Evolutionary conservation across 2,113 vertebrate genomes (phyloP).

Genomic region (Emberiza fucata): DNA sequence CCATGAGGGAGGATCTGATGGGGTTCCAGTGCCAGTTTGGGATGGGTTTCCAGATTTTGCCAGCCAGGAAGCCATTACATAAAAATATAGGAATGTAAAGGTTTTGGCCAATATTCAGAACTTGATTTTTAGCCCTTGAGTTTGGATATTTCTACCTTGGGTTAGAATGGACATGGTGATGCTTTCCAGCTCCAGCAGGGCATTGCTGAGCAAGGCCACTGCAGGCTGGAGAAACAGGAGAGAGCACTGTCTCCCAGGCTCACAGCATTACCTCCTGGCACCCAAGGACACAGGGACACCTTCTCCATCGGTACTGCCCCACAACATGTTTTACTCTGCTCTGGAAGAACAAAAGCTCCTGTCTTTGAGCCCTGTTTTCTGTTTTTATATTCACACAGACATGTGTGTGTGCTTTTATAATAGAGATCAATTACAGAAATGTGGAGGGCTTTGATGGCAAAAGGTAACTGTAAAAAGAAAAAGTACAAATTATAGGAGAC

Average conservation of each 20-base stretch:
- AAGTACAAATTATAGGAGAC: background rate
- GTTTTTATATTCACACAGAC: background rate
- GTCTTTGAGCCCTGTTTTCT: background rate
- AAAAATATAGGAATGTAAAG: background rate
- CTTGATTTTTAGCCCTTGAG: background rate
- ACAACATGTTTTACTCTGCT: background rate
- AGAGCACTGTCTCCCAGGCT: background rate
- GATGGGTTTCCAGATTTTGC: background rate
- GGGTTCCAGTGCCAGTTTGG: background rate
- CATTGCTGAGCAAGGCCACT: background rate
- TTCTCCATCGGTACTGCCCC: background rate
- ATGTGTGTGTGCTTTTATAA: background rate
- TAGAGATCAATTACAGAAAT: slow-evolving; percentile 27
- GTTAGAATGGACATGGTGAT: background rate
- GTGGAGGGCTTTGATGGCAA: background rate
- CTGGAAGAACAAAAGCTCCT: background rate
- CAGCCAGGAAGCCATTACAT: background rate
- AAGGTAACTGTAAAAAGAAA: background rate
- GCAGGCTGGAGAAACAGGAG: background rate
- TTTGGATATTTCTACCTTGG: background rate
- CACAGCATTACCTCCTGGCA: rapidly evolving
- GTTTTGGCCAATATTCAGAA: background rate
- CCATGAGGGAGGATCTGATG: rapidly evolving
- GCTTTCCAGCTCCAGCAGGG: background rate
- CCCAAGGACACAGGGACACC: background rate